Evolutionary conservation across 2,797 vertebrate species (phyloP).

Genomic region (Labroides dimidiatus): DNA sequence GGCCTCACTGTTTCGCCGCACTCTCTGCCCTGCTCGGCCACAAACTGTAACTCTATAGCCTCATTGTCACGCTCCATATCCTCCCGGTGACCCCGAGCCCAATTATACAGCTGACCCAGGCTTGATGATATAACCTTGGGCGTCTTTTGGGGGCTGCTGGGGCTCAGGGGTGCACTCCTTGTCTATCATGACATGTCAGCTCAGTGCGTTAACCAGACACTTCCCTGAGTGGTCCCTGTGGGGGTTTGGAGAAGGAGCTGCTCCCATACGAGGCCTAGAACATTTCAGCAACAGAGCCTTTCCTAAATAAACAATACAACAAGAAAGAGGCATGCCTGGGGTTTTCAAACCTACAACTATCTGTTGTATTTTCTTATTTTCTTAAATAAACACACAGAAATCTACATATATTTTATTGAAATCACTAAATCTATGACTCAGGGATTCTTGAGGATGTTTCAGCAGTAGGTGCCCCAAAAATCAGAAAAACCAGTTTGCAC

Average conservation of each 20-base stretch:
- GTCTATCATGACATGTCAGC: slow-evolving; percentile 82
- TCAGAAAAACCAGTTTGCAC: background rate
- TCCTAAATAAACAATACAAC: slow-evolving; percentile 27
- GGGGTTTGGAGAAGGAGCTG: slow-evolving; percentile 56
- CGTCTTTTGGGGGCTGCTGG: slow-evolving; percentile 74
- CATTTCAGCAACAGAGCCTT: slow-evolving; percentile 36
- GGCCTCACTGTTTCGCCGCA: slow-evolving; percentile 62
- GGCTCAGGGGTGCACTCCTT: slow-evolving; percentile 73
- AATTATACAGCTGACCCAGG: slow-evolving; percentile 86
- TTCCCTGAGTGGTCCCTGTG: slow-evolving; percentile 82
- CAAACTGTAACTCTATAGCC: slow-evolving; percentile 84
- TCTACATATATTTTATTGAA: background rate
- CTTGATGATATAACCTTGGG: slow-evolving; percentile 86
- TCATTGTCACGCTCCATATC: slow-evolving; percentile 85
- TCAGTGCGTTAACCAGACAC: slow-evolving; percentile 83
- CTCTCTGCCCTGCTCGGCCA: slow-evolving; percentile 43
- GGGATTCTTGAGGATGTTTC: background rate
- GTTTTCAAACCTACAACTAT: background rate
- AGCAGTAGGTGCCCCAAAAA: background rate
- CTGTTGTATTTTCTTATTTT: background rate
- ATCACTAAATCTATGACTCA: background rate
- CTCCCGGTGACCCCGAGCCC: slow-evolving; percentile 77
- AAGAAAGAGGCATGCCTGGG: background rate
- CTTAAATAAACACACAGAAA: background rate
- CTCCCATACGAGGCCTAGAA: slow-evolving; percentile 39